A percentile compares a stretch with the other conserved stretches of the same genome.
Evolutionary conservation across 1,140 invertebrate species (phyloP).

Genomic region (Phthorimaea operculella): DNA sequence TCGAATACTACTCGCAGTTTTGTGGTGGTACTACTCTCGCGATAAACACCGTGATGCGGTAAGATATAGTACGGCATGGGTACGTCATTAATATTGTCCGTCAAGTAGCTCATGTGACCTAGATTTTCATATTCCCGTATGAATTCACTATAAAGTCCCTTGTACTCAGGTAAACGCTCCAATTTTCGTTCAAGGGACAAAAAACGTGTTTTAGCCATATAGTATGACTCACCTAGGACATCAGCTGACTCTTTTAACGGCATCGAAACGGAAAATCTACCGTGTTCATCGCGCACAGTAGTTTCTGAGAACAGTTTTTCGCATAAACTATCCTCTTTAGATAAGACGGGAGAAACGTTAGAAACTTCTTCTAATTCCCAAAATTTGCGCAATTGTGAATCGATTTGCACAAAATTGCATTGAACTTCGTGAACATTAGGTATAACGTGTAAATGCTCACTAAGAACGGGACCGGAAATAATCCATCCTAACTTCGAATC

Average conservation of each 20-base stretch:
- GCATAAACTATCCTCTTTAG: slow-evolving; percentile 21
- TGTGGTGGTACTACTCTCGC: slow-evolving; percentile 8
- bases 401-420: not conserved
- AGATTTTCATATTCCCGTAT: slow-evolving; percentile 8
- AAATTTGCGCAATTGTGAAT: slow-evolving; percentile 5
- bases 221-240: slow-evolving; percentile 1
- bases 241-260: slow-evolving; percentile 5
- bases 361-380: slow-evolving; percentile 6
- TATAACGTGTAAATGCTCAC: not conserved
- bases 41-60: slow-evolving; percentile 11
- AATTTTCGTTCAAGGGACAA: slow-evolving; percentile 2
- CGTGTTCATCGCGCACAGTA: slow-evolving; percentile 17
- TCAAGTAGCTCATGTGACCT: slow-evolving; percentile 6
- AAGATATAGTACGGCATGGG: not conserved
- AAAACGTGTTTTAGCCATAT: not conserved
- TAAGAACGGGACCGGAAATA: slow-evolving; percentile 6
- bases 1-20: slow-evolving; percentile 12
- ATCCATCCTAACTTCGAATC: slow-evolving; percentile 10
- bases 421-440: not conserved
- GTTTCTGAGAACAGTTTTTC: slow-evolving; percentile 25
- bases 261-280: slow-evolving; percentile 22
- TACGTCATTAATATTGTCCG: not conserved
- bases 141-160: slow-evolving; percentile 1
- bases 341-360: not conserved
- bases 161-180: not conserved